phyloP scores from a whole-genome alignment of 1,140 invertebrate genomes.

The Daktulosphaira vitifoliae region DNA sequence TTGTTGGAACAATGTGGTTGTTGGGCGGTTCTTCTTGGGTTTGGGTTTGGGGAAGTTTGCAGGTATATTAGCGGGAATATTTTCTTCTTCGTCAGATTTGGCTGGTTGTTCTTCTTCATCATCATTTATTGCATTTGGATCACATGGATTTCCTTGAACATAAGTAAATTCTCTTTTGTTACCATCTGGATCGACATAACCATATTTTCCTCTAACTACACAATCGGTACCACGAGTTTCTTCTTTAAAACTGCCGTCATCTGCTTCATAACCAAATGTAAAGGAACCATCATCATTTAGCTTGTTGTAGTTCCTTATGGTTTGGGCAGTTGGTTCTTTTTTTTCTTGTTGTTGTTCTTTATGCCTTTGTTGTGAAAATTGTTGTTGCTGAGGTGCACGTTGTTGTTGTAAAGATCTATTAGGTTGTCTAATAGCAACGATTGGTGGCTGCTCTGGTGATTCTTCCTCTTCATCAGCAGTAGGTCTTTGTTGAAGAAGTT shows the following conservation, averaged over 20 bases:
- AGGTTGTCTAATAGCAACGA: neutral
- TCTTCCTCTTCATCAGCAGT: neutral
- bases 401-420: neutral
- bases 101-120: slow-evolving; percentile 46
- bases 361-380: neutral
- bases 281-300: slow-evolving; percentile 77
- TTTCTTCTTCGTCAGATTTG: slow-evolving; percentile 39
- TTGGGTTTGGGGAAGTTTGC: slow-evolving; percentile 35
- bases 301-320: slow-evolving; percentile 70
- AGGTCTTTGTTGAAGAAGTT: slow-evolving; percentile 2
- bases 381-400: neutral
- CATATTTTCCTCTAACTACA: slow-evolving; percentile 78
- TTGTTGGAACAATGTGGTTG: slow-evolving; percentile 42
- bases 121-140: slow-evolving; percentile 65
- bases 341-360: neutral
- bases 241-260: slow-evolving; percentile 82
- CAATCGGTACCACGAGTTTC: slow-evolving; percentile 77
- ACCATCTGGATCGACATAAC: slow-evolving; percentile 79
- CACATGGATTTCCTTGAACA: slow-evolving; percentile 82
- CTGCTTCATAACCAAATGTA: slow-evolving; percentile 79
- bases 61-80: slow-evolving; percentile 40
- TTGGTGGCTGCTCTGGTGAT: neutral
- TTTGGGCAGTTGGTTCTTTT: slow-evolving; percentile 64
- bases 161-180: slow-evolving; percentile 81
- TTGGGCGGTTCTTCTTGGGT: slow-evolving; percentile 42